Evolutionary conservation across 2,797 vertebrate species (phyloP), one percentile per base, ranked within the genome.

Genomic region (Toxotes lorentzi): DNA sequence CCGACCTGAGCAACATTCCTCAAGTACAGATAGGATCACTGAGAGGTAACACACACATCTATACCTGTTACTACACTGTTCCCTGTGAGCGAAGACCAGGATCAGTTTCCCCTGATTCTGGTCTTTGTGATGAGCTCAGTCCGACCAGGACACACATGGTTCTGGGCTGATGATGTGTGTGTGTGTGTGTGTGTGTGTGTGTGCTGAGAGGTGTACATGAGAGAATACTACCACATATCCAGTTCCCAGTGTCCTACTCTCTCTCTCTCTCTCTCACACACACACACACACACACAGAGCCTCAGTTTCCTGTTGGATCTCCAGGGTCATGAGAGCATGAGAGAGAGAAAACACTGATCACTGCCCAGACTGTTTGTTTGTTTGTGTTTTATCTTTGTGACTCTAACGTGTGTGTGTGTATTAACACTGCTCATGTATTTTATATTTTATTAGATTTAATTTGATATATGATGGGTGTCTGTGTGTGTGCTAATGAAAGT

Each of bases 21-120:
- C 85, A 93, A 72, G 90, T 81, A 48, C 96, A 96, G 80, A 92
- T 96, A 0, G 95, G 95, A 84, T 87, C 94, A 13, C 90, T 91
- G 0, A 96, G 96, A 96, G 97, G 97, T 98, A 96, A 83, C 43
- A 73, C 56, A 76, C 65, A 62, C 70, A 47, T 12, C 12, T 7
- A 23, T 1, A 41, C n/a, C 16, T n/a, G 27, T 30, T 30, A 30
- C n/a, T n/a, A n/a, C n/a, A n/a, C n/a, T n/a, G n/a, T n/a, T n/a
- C n/a, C n/a, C n/a, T n/a, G n/a, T n/a, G 27, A 27, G 27, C 27
- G 27, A 3, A 27, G 11, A 40, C 9, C 38, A 40, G 38, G 2
- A 13, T 3, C 40, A 41, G 41, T 47, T 47, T 7, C 19, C 27
- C 27, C 27, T 30, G 38, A 10, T 38, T 11, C 38, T 38, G 38